Evolutionary conservation across 2,113 vertebrate species (phyloP).

Genomic region (Dryoscopus gambensis): DNA sequence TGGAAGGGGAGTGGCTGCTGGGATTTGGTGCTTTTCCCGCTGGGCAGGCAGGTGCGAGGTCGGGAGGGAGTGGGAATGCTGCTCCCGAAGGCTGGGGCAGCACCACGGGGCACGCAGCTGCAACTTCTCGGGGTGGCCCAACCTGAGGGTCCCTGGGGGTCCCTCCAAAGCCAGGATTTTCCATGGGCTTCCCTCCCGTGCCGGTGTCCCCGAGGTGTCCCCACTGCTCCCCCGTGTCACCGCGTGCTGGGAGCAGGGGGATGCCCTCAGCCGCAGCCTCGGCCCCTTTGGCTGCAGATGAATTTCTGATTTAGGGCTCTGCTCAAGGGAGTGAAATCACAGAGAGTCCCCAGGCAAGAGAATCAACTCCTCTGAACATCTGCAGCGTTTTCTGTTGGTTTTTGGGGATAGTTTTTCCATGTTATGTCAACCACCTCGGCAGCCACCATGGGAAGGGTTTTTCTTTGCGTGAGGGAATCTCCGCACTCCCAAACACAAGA

Average conservation of each 20-base stretch:
- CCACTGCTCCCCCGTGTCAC: no score
- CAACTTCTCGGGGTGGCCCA: not conserved
- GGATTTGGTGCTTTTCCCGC: not conserved
- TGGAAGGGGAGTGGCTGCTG: not conserved
- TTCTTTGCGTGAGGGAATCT: not conserved
- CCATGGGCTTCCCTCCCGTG: accelerated
- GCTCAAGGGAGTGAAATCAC: not conserved
- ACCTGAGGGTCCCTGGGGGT: not conserved
- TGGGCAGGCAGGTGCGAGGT: not conserved
- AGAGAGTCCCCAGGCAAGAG: not conserved
- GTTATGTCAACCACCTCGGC: not conserved
- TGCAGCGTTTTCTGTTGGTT: not conserved
- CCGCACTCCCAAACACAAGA: not conserved
- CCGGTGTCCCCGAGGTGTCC: no score
- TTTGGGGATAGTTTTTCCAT: not conserved
- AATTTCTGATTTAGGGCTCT: not conserved
- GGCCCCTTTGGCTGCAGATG: no score
- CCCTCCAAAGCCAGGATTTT: not conserved
- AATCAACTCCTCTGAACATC: not conserved
- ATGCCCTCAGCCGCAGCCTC: not conserved
- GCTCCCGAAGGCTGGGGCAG: not conserved
- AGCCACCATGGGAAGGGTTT: not conserved
- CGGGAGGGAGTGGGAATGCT: not conserved
- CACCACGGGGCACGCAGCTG: not conserved
- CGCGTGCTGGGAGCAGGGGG: not conserved